phyloP scores from a whole-genome alignment of 2,888 invertebrate species.

The Dioctria rufipes region DNA sequence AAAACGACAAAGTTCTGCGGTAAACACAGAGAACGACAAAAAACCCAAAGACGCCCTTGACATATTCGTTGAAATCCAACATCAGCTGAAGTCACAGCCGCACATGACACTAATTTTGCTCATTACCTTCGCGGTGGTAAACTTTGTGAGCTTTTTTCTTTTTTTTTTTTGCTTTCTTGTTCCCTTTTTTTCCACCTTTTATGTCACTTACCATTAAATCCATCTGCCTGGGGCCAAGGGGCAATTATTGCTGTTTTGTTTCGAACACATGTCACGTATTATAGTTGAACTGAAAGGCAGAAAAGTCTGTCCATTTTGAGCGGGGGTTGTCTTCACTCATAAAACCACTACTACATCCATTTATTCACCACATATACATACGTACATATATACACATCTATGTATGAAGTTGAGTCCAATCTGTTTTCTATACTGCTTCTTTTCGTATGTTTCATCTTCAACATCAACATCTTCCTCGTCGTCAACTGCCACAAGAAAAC shows the following conservation, averaged over 20 bases:
- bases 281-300: neutral
- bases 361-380: too few relatives aligned
- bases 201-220: neutral
- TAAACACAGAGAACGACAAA: conserved; percentile 15
- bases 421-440: too few relatives aligned
- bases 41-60: conserved; percentile 33
- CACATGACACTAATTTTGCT: conserved; percentile 44
- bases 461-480: neutral
- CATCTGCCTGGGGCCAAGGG: conserved; percentile 5
- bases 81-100: conserved; percentile 26
- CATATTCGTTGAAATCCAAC: conserved; percentile 39
- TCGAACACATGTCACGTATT: conserved; percentile 44
- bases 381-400: too few relatives aligned
- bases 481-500: neutral
- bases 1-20: neutral
- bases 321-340: neutral
- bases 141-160: conserved; percentile 26
- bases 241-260: conserved; percentile 40
- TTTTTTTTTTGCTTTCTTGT: neutral
- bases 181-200: conserved; percentile 27
- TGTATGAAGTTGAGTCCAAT: too few relatives aligned
- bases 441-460: too few relatives aligned
- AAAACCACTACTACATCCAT: neutral
- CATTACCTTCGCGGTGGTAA: conserved; percentile 39
- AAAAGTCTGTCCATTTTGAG: neutral